These are phyloP conservation scores for Myzus persicae DNA, from an alignment of 1,140 invertebrate genomes.

Conservation along the genomic window DNA sequence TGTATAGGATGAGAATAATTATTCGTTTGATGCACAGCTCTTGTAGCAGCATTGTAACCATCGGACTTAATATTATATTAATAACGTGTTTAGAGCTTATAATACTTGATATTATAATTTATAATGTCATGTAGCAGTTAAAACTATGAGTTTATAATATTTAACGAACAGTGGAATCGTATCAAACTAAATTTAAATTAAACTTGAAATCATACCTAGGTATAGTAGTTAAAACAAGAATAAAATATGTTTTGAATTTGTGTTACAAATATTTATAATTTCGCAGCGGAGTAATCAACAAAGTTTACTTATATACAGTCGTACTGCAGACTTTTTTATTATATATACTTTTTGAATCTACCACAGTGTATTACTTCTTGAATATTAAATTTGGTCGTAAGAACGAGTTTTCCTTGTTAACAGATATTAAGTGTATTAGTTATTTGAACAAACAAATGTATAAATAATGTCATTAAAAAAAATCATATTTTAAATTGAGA, in stretches of 20 bases:
- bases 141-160: neutral
- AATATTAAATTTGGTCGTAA: neutral
- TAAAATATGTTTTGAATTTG: neutral
- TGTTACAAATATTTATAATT: constrained; percentile 8
- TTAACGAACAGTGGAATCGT: neutral
- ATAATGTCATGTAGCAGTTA: too few species aligned
- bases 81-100: neutral
- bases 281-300: neutral
- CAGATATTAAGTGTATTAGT: neutral
- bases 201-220: neutral
- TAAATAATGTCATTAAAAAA: constrained; percentile 11
- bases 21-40: neutral
- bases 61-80: neutral
- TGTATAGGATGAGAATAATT: neutral
- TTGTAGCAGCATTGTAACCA: neutral
- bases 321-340: neutral
- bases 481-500: neutral
- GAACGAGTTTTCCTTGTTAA: neutral
- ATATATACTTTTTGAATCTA: neutral
- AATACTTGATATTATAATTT: neutral
- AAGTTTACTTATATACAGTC: neutral
- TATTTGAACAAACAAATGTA: neutral
- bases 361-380: neutral
- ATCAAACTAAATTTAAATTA: neutral
- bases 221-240: neutral